These are phyloP conservation scores for Coilia nasus DNA, from an alignment of 2,797 vertebrate genomes.

Conservation along the genomic window DNA sequence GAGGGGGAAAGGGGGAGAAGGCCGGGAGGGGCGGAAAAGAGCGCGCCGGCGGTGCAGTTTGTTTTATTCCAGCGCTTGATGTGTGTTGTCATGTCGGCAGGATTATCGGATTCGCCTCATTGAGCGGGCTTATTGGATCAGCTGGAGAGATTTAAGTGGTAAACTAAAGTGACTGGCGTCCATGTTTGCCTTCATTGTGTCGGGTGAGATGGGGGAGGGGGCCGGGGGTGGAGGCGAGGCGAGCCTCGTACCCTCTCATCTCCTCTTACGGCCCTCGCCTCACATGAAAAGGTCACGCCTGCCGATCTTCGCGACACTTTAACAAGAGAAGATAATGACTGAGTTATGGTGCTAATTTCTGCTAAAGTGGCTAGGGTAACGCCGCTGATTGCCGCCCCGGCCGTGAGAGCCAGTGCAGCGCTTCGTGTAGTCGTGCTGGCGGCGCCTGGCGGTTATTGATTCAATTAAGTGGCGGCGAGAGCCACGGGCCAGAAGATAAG, in stretches of 20 bases:
- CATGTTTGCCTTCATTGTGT: conserved; percentile 58
- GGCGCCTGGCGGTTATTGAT: background rate
- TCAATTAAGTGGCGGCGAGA: conserved; percentile 1
- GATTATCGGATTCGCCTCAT: conserved; percentile 72
- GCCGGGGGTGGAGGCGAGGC: background rate
- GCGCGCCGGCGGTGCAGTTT: background rate
- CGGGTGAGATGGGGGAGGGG: conserved; percentile 28
- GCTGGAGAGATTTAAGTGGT: conserved; percentile 70
- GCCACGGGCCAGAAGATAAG: background rate
- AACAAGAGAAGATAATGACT: conserved; percentile 10
- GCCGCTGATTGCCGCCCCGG: background rate
- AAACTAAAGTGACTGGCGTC: conserved; percentile 73
- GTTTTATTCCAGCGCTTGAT: conserved; percentile 53
- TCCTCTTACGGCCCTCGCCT: conserved; percentile 16
- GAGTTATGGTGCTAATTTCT: background rate
- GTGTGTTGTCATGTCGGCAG: conserved; percentile 62
- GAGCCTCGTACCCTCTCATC: conserved; percentile 25
- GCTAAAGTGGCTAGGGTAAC: background rate
- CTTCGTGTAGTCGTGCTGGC: background rate
- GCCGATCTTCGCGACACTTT: background rate
- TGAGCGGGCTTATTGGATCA: conserved; percentile 77
- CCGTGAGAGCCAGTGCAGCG: background rate
- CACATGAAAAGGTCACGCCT: conserved; percentile 6
- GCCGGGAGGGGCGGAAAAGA: background rate
- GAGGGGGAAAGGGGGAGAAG: background rate